A percentile compares a stretch with the other conserved stretches of the same genome.
Evolutionary conservation across 2,113 vertebrate species (phyloP).

Genomic region (Cercopithecus mona): DNA sequence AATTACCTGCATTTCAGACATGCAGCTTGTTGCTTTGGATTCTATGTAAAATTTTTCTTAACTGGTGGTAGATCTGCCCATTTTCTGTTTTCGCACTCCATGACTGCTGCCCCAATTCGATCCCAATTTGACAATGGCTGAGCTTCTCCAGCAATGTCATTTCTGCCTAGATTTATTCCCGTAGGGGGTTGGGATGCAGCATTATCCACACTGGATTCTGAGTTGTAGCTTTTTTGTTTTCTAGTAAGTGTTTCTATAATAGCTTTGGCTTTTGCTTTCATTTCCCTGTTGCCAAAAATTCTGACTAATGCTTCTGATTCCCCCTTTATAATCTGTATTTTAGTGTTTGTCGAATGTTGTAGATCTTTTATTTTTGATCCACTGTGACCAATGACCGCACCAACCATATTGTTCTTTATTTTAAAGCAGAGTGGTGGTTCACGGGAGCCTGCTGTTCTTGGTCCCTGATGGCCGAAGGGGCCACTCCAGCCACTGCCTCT

Average conservation of each 20-base stretch:
- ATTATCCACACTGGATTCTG: conserved; percentile 60
- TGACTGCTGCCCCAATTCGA: conserved; percentile 82
- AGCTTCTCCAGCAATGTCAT: not conserved
- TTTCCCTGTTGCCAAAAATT: conserved; percentile 85
- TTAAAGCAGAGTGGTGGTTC: conserved; percentile 20
- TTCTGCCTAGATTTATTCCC: not conserved
- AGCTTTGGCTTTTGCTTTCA: conserved; percentile 88
- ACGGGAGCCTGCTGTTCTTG: fast-evolving
- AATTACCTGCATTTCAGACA: conserved; percentile 86
- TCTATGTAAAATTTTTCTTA: conserved; percentile 91
- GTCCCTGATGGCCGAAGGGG: fast-evolving
- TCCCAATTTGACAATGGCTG: conserved; percentile 86
- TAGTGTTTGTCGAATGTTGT: conserved; percentile 85
- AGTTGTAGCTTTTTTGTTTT: not conserved
- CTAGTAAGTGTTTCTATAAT: conserved; percentile 86
- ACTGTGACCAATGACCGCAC: conserved; percentile 83
- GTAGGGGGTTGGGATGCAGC: not conserved
- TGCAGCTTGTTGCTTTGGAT: conserved; percentile 81
- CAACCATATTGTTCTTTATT: not conserved
- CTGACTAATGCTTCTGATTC: conserved; percentile 85
- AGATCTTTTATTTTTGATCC: conserved; percentile 91
- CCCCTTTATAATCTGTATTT: conserved; percentile 89
- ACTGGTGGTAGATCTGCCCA: conserved; percentile 91
- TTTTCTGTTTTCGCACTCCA: conserved; percentile 88
- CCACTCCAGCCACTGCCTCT: not conserved